Base-by-base conservation (phyloP, 1,140 invertebrate genomes). In the Lineus longissimus region DNA sequence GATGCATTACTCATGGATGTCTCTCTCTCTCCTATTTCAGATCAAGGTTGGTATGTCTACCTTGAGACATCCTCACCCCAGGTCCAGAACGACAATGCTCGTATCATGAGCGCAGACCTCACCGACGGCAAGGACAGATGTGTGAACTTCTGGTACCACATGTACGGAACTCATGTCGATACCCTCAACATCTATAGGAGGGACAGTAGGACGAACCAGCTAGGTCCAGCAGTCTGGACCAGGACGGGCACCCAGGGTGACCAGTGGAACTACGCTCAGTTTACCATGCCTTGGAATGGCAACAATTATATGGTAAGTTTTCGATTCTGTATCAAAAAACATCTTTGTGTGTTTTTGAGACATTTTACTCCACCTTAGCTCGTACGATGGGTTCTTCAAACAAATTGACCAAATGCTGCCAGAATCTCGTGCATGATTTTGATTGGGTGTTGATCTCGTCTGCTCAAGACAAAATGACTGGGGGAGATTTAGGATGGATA, bases 11-110 rank as follows among this genome's bases (percentile, higher is more conserved):
- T 43, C 11, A 43, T 43, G 11, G 11, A 43, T 43, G 60, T 61
- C 60, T 55, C 51, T 19, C 54, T n/a, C n/a, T n/a, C n/a, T n/a
- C n/a, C 11, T 15, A 11, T 55, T 51, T 9, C 63, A 70, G 72
- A 36, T 55, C 55, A 76, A 89, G 90, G 90, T 19, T 85, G 88
- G 73, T 93, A 91, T 74, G 85, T 92, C 77, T 92, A 89, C 73
- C 88, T 91, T 55, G 90, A 92, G 69, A 87, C 89, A 41, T 88
- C 89, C 0, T 63, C 66, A 0, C 87, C 88, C 0, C 77, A 86
- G 33, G 73, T 82, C 41, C 75, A 81, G 9, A 89, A 90, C 71
- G 88, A 91, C 64, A 88, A 85, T 0, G 90, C 90, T 0, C 85
- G 89, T 23, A 83, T 92, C 0, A 79, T 86, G 1, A 89, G 88